Evolutionary conservation across 1,140 invertebrate species (phyloP).

Genomic region (Trinorchestia longiramus): DNA sequence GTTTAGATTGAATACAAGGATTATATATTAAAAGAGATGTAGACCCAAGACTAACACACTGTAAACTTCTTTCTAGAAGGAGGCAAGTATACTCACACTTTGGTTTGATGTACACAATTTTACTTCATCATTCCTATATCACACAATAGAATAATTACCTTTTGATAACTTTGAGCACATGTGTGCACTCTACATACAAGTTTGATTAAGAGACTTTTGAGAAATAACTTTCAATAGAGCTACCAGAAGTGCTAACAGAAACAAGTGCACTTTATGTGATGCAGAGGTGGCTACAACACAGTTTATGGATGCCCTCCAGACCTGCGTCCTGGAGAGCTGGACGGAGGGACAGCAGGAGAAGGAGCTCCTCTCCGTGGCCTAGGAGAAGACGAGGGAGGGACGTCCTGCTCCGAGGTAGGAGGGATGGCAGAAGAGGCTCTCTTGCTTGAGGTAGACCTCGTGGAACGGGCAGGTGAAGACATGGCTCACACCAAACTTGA

Average conservation of each 20-base stretch:
- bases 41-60: too few species aligned
- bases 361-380: neutral
- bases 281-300: neutral
- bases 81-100: too few species aligned
- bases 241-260: neutral
- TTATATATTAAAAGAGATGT: too few species aligned
- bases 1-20: too few species aligned
- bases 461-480: constrained; percentile 13
- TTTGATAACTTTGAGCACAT: too few species aligned
- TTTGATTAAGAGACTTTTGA: neutral
- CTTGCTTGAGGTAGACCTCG: neutral
- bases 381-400: constrained; percentile 20
- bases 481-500: neutral
- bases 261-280: neutral
- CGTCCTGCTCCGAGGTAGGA: neutral
- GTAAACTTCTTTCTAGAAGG: too few species aligned
- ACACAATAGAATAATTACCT: too few species aligned
- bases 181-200: too few species aligned
- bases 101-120: too few species aligned
- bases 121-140: too few species aligned
- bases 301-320: neutral
- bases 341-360: constrained; percentile 26
- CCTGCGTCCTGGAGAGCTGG: constrained; percentile 38
- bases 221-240: neutral
- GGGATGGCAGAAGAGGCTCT: constrained; percentile 21